phyloP scores from a whole-genome alignment of 2,113 vertebrate species.

The Saimiri boliviensis region DNA sequence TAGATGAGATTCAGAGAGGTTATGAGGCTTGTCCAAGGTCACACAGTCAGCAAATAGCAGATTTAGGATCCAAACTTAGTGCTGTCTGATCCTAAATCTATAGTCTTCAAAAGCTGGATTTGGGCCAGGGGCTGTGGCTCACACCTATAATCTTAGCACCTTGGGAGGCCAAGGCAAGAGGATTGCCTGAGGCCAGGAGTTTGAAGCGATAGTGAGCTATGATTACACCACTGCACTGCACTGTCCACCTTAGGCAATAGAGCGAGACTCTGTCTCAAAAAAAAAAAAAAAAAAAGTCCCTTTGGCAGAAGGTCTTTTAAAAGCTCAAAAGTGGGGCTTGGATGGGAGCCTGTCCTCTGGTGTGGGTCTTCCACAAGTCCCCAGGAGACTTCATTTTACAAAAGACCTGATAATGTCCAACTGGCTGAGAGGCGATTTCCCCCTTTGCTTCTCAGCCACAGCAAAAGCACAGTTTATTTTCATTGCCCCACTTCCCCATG shows the following conservation, averaged over 20 bases:
- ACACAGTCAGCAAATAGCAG: not conserved
- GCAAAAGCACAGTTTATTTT: not conserved
- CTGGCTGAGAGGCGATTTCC: accelerated
- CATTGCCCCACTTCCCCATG: not conserved
- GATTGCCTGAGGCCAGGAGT: too few relatives aligned
- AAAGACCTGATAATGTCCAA: accelerated
- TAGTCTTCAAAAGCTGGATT: not conserved
- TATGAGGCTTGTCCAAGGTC: not conserved
- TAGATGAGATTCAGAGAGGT: not conserved
- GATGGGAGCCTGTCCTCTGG: not conserved
- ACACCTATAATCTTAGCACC: too few relatives aligned
- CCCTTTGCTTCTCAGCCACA: not conserved
- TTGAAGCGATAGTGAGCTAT: too few relatives aligned
- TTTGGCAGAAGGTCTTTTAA: not conserved
- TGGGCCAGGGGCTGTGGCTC: too few relatives aligned
- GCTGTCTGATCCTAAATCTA: not conserved
- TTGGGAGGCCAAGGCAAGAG: too few relatives aligned
- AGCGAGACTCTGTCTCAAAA: too few relatives aligned
- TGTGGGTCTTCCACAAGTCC: not conserved
- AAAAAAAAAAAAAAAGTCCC: too few relatives aligned
- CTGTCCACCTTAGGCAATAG: too few relatives aligned
- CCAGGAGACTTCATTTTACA: not conserved
- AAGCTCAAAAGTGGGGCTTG: not conserved
- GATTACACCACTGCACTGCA: too few relatives aligned
- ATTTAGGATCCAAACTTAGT: not conserved